Evolutionary conservation across 2,888 invertebrate genomes (phyloP).

Genomic region (Drosophila neonasuta): DNA sequence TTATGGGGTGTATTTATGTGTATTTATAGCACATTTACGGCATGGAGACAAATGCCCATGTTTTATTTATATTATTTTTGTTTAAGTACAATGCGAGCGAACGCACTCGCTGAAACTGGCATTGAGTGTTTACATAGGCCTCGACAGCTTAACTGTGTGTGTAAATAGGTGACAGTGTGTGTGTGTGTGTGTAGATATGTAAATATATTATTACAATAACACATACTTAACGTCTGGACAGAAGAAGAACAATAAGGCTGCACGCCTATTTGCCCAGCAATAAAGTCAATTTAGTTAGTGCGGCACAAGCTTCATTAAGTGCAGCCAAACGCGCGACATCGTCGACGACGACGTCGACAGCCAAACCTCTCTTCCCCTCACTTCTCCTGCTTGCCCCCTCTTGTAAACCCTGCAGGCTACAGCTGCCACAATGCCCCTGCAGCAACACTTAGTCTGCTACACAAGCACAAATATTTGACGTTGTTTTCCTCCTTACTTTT

Average conservation of each 20-base stretch:
- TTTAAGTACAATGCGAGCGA: conserved; percentile 51
- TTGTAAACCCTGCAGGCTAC: conserved; percentile 1
- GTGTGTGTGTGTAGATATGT: conserved; percentile 40
- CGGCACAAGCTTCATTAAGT: conserved; percentile 71
- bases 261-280: conserved; percentile 73
- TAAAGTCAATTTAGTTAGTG: conserved; percentile 77
- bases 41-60: conserved; percentile 51
- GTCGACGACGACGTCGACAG: conserved; percentile 32
- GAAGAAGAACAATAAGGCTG: conserved; percentile 34
- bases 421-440: conserved; percentile 39
- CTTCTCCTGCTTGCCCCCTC: conserved; percentile 1
- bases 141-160: conserved; percentile 4
- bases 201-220: conserved; percentile 74
- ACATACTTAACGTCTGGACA: conserved; percentile 60
- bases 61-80: conserved; percentile 69
- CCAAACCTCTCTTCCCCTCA: conserved; percentile 5
- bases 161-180: conserved; percentile 5
- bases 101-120: conserved; percentile 64
- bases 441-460: conserved; percentile 43
- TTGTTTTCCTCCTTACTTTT: conserved; percentile 24
- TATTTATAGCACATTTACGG: conserved; percentile 56
- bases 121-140: conserved; percentile 55
- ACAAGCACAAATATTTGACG: conserved; percentile 61
- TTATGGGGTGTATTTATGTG: conserved; percentile 2
- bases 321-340: conserved; percentile 69